Base-by-base conservation (phyloP, 2,888 invertebrate genomes). In the Aphrophora alni region DNA sequence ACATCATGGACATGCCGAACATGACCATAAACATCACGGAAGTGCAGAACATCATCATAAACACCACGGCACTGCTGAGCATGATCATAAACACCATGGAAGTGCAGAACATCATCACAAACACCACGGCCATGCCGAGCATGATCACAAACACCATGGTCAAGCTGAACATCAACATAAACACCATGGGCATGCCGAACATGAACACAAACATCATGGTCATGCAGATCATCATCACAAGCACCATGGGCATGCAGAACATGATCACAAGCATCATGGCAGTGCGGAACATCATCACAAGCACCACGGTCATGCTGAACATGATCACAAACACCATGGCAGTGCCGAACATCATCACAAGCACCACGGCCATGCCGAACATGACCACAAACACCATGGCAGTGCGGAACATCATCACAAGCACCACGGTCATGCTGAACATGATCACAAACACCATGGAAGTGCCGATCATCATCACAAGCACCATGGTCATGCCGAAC, bases 251-350 rank as follows among this genome's bases (percentile, higher is more conserved):
- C 80, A 82, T 33, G 51, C 73, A 14, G 80, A 82, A 25, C 84
- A 84, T 69, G 72, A 75, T 12, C 84, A 84, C 28, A 80, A 82
- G 73, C 84, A 84, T 78, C 83, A 82, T 26, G 85, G 85, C 0
- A 82, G 83, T 14, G 82, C 83, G 70, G 83, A 84, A 21, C 85
- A 85, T 78, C 80, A 81, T 8, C 85, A 85, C 51, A 82, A 84
- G 17, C 83, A 84, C 71, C 81, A 83, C 28, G 84, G 83, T 4
- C 80, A 83, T 68, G 77, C 80, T 25, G 79, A 83, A 26, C 85
- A 85, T 75, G 74, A 80, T 68, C 83, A 83, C 77, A 82, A 83
- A 33, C 84, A 84, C 69, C 82, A 84, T 25, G 84, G 83, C 0
- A 80, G 82, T 0, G 68, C 51, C 14, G 59, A 77, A 21, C 80